These are phyloP conservation scores for Tenualosa thibaudeaui DNA, from an alignment of 2,797 vertebrate genomes.

Conservation along the genomic window DNA sequence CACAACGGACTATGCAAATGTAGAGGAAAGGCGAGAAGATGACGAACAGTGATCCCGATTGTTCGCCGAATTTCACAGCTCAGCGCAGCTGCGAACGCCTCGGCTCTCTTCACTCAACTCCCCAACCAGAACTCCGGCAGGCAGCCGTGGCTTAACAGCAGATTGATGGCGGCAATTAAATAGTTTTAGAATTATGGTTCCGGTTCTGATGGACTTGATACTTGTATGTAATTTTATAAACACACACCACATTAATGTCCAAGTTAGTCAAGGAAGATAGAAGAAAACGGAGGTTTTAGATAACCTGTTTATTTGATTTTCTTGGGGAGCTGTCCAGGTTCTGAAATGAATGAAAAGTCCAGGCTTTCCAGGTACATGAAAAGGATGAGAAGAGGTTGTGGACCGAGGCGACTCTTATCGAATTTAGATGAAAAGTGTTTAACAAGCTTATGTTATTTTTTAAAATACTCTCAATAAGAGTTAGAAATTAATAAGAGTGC, in stretches of 20 bases:
- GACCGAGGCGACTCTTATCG: not conserved
- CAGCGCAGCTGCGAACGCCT: constrained; percentile 76
- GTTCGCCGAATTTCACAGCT: constrained; percentile 78
- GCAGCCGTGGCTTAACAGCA: not conserved
- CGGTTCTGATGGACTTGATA: not conserved
- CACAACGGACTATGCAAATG: constrained; percentile 87
- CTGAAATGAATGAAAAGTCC: constrained; percentile 46
- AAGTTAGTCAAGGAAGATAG: not conserved
- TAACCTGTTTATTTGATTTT: not conserved
- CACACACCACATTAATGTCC: not conserved
- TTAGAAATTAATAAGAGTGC: too few species aligned
- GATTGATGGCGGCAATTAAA: not conserved
- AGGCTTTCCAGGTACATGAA: too few species aligned
- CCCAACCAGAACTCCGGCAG: constrained; percentile 26
- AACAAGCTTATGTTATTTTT: not conserved
- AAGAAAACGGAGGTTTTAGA: not conserved
- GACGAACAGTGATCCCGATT: constrained; percentile 80
- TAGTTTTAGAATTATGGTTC: not conserved
- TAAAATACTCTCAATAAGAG: not conserved
- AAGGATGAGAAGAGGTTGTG: not conserved
- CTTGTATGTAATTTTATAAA: not conserved
- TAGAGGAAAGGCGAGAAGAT: constrained; percentile 72
- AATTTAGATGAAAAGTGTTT: not conserved
- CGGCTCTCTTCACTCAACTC: constrained; percentile 41
- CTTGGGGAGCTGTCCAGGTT: constrained; percentile 60